Evolutionary conservation across 2,113 vertebrate genomes (phyloP), one percentile per base, ranked within the genome.

Genomic region (Coptodon bakossiorum): DNA sequence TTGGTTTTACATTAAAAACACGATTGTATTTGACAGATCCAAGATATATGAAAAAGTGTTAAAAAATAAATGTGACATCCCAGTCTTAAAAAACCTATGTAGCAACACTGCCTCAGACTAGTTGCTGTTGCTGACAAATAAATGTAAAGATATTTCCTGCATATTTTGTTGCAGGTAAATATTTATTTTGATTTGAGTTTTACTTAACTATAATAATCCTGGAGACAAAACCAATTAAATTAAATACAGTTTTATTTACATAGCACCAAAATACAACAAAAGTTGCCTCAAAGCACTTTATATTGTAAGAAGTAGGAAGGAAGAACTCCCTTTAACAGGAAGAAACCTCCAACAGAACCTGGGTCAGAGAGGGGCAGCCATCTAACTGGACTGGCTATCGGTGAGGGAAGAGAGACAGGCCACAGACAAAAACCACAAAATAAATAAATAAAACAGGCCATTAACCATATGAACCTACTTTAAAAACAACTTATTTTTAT

Each of bases 341-440:
- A 66, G 31, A 66, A 38, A 66, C 61, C 10, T n/a, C 1, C 1
- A 38, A 34, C 34, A 66, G 34, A 66, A 66, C 34, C 34, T 13
- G 34, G 34, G 34, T 8, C 61, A 68, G 61, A 68, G 34, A 68
- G 61, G 1, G 61, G 0, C 61, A 0, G 34, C 34, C 10, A 38
- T 66, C 7, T 38, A 66, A 0, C 34, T 38, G 34, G 61, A 66
- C 61, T 66, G 34, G 34, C 34, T 38, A n/a, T 66, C 0, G 4
- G 10, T 68, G 61, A 68, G 61, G 34, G 34, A 66, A 66, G 34
- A 36, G 61, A 66, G 34, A 66, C 34, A n/a, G 61, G 61, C 34
- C 19, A 66, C 61, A 66, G 19, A 12, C 34, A 66, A 22, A 2
- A 7, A 66, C 4, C 16, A 78, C 17, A 34, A 78, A 34, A 19